Base-by-base conservation (phyloP, 2,888 invertebrate genomes). In the Leptinotarsa tumamoca region DNA sequence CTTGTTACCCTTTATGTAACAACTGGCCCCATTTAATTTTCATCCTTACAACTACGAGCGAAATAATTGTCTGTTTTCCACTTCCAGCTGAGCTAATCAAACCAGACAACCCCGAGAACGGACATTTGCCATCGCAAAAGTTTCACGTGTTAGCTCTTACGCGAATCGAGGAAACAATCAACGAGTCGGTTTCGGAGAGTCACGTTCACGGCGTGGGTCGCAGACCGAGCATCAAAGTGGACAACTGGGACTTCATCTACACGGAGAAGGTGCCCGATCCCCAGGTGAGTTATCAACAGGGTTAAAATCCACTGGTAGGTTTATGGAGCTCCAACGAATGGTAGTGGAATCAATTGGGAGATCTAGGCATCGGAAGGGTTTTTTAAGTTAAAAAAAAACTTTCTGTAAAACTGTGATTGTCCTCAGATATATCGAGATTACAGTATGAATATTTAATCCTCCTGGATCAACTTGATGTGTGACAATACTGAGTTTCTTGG, bases 241-340 rank as follows among this genome's bases (percentile, higher is more conserved):
- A 88, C 78, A 87, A 87, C 78, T 88, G 87, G 88, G 87, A 88
- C 79, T 83, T 86, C 73, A 86, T 87, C 75, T 87, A 87, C 79
- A 86, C 86, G 23, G 87, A 88, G 79, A 80, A 79, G 51, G 73
- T 77, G 49, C 78, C 80, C 10, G 78, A 78, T 17, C 23, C 73
- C 17, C 80, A 80, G 76, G 80, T 80, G 58, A 77, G 77, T 72
- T 23, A 72, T 54, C 56, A 70, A 43, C 43, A 43, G 43, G 43
- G 43, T 43, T 43, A 13, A 43, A 43, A 43, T 43, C 43, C 43
- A 43, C 43, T 43, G 43, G 43, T 43, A 3, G 43, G 10, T 43
- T 43, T 13, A 3, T 43, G 0, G 3, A 3, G 43, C 3, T 43
- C 3, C 43, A 43, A 10, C 7, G 13, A 43, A 43, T 43, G 43